A percentile compares a stretch with the other conserved stretches of the same genome.
Evolutionary conservation across 2,888 invertebrate species (phyloP).

Genomic region (Barypeithes pellucidus): DNA sequence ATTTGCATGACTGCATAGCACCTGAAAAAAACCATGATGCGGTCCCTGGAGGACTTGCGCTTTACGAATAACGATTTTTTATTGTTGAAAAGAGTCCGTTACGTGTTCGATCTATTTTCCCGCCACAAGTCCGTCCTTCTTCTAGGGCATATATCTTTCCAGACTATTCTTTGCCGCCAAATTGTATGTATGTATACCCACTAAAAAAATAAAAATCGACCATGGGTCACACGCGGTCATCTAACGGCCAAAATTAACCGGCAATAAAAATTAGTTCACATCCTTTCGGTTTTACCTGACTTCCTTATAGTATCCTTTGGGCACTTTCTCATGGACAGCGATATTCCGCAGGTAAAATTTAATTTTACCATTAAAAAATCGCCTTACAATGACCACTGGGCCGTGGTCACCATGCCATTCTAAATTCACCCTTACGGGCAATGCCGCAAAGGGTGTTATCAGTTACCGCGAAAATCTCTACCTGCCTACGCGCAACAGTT

Average conservation of each 20-base stretch:
- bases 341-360: constrained; percentile 41
- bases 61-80: constrained; percentile 5
- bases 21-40: too few relatives aligned
- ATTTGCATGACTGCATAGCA: too few relatives aligned
- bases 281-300: constrained; percentile 58
- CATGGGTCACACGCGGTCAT: constrained; percentile 56
- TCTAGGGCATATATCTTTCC: constrained; percentile 19
- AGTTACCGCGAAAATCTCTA: constrained; percentile 49
- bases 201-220: constrained; percentile 52
- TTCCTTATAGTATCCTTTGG: constrained; percentile 54
- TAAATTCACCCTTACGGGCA: constrained; percentile 2
- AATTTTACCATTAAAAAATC: constrained; percentile 23
- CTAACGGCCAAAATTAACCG: constrained; percentile 30
- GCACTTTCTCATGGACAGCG: constrained; percentile 56
- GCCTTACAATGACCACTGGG: constrained; percentile 47
- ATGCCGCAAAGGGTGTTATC: not conserved
- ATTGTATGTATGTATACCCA: constrained; percentile 11
- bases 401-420: constrained; percentile 40
- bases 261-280: constrained; percentile 53
- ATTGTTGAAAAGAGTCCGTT: not conserved
- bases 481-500: constrained; percentile 63
- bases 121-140: constrained; percentile 10
- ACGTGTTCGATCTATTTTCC: constrained; percentile 15
- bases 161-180: constrained; percentile 25
- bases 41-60: too few relatives aligned